Base-by-base conservation (phyloP, 2,113 vertebrate species). In the Ctenodactylus gundi region DNA sequence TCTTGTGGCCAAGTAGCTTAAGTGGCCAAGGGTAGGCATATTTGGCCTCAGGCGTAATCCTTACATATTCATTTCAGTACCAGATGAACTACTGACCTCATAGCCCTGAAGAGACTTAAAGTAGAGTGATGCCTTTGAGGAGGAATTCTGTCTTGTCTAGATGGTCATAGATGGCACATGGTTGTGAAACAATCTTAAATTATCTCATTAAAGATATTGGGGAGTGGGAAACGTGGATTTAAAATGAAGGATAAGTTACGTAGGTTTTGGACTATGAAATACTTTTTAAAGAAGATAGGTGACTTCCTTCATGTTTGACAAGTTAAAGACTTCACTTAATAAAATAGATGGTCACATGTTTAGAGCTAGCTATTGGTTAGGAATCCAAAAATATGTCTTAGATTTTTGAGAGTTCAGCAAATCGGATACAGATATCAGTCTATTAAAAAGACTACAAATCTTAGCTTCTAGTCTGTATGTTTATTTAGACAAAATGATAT, bases 61-160 rank as follows among this genome's bases (percentile, higher is more conserved):
- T 84, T 86, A 36, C 41, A 46, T 17, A 10, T 75, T 65, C 80
- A 90, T 85, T 70, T 85, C 7, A 81, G 11, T 64, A 76, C 60
- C 88, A 34, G 39, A 49, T 29, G 29, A 72, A 92, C 94, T 94
- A 36, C 95, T 94, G 82, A 23, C 25, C 27, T 62, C 41, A 53
- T 23, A 36, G 65, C 46, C 9, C n/a, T 70, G 86, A 94, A 21
- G 39, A 70, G 49, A 46, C 73, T 95, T 72, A n/a, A 27, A 85
- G 49, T 70, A 44, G 72, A 91, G 0, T 70, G 53, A 39, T 81
- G 65, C 39, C 34, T 55, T 34, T 18, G 55, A 39, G 67, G 51
- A 36, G 65, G 53, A 96, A 75, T 36, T 96, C 57, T 8, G 25
- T 46, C 25, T 82, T 88, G 13, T 78, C n/a, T 60, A 93, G 39